Percentiles rank a stretch among this genome's conserved stretches.
phyloP scores from a whole-genome alignment of 2,888 invertebrate species.

The Latheticus oryzae region DNA sequence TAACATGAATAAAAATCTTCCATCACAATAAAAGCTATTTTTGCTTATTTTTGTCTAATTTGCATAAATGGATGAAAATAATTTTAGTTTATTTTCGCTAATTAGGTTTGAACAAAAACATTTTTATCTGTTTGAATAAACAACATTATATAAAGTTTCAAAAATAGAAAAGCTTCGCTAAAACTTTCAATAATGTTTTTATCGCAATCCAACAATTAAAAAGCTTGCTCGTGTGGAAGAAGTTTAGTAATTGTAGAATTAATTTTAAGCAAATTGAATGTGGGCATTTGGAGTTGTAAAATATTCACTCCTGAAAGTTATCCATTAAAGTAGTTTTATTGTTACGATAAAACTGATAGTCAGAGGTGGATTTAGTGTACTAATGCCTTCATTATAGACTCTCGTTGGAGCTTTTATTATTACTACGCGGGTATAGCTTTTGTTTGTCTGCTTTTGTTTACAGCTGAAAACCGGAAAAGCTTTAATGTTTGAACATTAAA shows the following conservation, averaged over 20 bases:
- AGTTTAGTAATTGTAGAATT: neutral
- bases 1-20: conserved; percentile 17
- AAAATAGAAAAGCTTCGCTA: too few species aligned
- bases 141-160: too few species aligned
- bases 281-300: conserved; percentile 12
- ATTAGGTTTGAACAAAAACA: conserved; percentile 14
- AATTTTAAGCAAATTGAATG: neutral
- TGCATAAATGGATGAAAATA: conserved; percentile 21
- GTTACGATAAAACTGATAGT: neutral
- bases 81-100: conserved; percentile 11
- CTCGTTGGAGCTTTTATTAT: too few species aligned
- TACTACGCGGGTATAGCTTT: neutral
- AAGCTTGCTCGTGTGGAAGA: conserved; percentile 11
- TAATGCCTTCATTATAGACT: too few species aligned
- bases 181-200: conserved; percentile 12
- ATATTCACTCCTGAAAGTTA: conserved; percentile 15
- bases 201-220: conserved; percentile 9
- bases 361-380: neutral
- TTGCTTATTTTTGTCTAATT: conserved; percentile 24
- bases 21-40: conserved; percentile 19
- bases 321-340: conserved; percentile 18
- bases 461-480: neutral
- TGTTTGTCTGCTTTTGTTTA: neutral
- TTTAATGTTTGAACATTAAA: conserved; percentile 3
- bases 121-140: too few species aligned